Percentiles rank a stretch among this genome's conserved stretches.
Evolutionary conservation across 2,797 vertebrate genomes (phyloP).

Genomic region (Catamblyrhynchus diadema): DNA sequence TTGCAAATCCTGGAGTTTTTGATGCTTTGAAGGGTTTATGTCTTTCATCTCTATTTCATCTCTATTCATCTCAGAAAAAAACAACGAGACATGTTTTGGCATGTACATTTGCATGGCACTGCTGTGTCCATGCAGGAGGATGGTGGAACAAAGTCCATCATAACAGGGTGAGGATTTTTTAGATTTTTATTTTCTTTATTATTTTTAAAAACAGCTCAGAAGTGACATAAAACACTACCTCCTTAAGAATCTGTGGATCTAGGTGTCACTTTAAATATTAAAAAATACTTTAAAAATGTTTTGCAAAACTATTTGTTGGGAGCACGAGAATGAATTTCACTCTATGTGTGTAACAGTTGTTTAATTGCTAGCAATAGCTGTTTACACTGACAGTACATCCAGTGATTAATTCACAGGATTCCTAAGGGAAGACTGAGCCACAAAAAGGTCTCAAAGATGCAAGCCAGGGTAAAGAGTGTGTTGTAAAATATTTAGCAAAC

Average conservation of each 20-base stretch:
- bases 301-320: neutral
- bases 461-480: neutral
- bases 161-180: rapidly evolving
- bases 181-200: neutral
- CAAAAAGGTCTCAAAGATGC: constrained; percentile 6
- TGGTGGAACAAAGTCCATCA: neutral
- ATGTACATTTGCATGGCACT: neutral
- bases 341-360: neutral
- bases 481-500: constrained; percentile 37
- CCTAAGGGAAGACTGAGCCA: neutral
- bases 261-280: neutral
- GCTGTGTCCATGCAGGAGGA: neutral
- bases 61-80: neutral
- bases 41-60: neutral
- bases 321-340: neutral
- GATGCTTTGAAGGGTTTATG: neutral
- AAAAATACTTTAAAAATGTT: neutral
- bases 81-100: rapidly evolving
- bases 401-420: constrained; percentile 30
- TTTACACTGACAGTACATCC: neutral
- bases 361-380: constrained; percentile 6
- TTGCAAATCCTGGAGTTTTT: neutral
- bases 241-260: neutral
- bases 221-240: neutral
- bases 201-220: neutral